A percentile compares a stretch with the other conserved stretches of the same genome.
Conservation (phyloP, 2,888 invertebrate genomes). For the Anorthoa munda region DNA sequence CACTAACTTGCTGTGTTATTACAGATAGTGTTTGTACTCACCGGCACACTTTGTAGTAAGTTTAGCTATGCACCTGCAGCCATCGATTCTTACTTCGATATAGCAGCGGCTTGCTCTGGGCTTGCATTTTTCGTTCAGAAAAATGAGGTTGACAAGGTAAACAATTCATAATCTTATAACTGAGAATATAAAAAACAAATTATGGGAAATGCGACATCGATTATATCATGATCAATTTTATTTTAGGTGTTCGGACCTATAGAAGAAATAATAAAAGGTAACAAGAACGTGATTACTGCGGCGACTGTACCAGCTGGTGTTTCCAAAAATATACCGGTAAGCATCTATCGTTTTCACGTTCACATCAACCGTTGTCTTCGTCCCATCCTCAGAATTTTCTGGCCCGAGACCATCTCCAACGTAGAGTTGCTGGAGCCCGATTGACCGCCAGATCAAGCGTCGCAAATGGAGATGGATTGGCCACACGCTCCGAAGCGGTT, state of each 20-base stretch:
- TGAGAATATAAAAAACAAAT: too few species aligned
- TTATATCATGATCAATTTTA: not conserved
- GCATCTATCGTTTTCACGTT: conserved; percentile 1
- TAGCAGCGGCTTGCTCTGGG: conserved; percentile 59
- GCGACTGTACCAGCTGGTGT: conserved; percentile 13
- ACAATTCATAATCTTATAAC: not conserved
- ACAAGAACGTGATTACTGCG: conserved; percentile 34
- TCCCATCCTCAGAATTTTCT: too few species aligned
- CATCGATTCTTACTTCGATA: conserved; percentile 51
- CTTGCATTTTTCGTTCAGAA: conserved; percentile 30
- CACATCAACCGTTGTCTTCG: too few species aligned
- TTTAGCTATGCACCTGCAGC: fast-evolving
- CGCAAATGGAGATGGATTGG: too few species aligned
- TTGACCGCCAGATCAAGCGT: too few species aligned
- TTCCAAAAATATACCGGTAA: conserved; percentile 41
- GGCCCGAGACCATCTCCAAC: too few species aligned
- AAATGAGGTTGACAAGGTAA: conserved; percentile 40
- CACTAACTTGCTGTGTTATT: too few species aligned
- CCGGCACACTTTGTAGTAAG: conserved; percentile 32
- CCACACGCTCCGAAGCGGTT: too few species aligned
- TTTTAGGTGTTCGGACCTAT: conserved; percentile 53
- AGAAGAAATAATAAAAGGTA: conserved; percentile 49
- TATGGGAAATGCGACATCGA: not conserved
- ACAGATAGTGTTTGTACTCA: conserved; percentile 60
- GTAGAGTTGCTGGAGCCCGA: too few species aligned